phyloP scores from a whole-genome alignment of 2,888 invertebrate species.

The Tetranychus truncatus region DNA sequence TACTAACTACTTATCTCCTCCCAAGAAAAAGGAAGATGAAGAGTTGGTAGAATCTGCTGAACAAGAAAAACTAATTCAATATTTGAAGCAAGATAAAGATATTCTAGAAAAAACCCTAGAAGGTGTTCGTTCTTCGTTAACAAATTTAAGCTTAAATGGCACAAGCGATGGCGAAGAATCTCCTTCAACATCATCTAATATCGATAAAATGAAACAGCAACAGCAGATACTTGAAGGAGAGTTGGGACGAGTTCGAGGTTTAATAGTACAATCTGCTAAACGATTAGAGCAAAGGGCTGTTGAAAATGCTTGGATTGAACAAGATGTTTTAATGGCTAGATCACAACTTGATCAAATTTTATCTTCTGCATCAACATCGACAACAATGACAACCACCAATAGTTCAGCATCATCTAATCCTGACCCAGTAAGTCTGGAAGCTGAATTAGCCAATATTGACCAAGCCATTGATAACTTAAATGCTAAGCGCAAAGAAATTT shows the following conservation, averaged over 20 bases:
- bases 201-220: constrained; percentile 50
- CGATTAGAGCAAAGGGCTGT: constrained; percentile 13
- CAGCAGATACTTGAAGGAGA: constrained; percentile 55
- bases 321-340: background rate
- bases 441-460: constrained; percentile 62
- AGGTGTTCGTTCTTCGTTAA: constrained; percentile 35
- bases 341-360: background rate
- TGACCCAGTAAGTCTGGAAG: constrained; percentile 30
- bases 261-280: constrained; percentile 55
- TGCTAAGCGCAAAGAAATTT: constrained; percentile 61
- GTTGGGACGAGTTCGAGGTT: constrained; percentile 59
- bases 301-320: background rate
- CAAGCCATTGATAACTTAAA: constrained; percentile 65
- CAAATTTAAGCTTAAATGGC: background rate
- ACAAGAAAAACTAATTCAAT: constrained; percentile 52
- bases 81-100: constrained; percentile 55
- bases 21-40: background rate
- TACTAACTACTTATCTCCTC: background rate
- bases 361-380: background rate
- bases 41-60: background rate
- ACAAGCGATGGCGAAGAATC: background rate
- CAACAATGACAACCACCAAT: background rate
- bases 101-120: constrained; percentile 49
- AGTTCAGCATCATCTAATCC: background rate
- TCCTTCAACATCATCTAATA: background rate